Evolutionary conservation across 2,888 invertebrate genomes (phyloP), one percentile per base, ranked within the genome.

Genomic region (Spicauda simplicius): DNA sequence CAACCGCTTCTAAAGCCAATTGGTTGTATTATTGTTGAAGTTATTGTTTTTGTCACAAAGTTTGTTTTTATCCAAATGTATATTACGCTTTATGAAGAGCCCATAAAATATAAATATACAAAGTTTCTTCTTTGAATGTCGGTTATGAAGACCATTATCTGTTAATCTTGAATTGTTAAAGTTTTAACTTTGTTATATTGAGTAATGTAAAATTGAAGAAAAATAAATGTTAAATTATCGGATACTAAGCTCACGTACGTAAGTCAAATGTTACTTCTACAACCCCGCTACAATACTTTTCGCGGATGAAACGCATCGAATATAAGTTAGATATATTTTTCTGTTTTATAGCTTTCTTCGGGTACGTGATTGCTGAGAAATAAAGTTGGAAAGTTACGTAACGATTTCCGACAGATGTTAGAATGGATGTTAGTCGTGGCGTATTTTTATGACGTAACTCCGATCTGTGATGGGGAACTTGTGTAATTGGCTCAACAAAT

Each of bases 321-420:
- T 66, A 60, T 61, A 64, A 63, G 65, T 65, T 63, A 53, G 56
- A 65, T 41, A 65, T 65, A 70, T 70, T 69, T 71, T 70, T 66
- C 70, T 68, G 57, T 71, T 70, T 70, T 69, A 68, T 68, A 69
- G 65, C 68, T 65, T 37, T 52, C 57, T 64, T 64, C 67, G 57
- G 48, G 66, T 37, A 69, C 66, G 66, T 69, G 69, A 66, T 69
- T 64, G 64, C 67, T 64, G 60, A 59, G 66, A 68, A 69, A 69
- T 69, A 70, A 68, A 69, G 58, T 70, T 68, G 66, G 68, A 68
- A 70, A 72, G 69, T 70, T 72, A 64, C 61, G 60, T 68, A 69
- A 67, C 69, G 64, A 69, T 72, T 69, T 68, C 48, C 67, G 62
- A 57, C 73, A 70, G 69, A 71, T 71, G 70, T 66, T 69, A 45